A percentile compares a stretch with the other conserved stretches of the same genome.
Conservation (phyloP, 2,888 invertebrate species). For the Isoperla grammatica region DNA sequence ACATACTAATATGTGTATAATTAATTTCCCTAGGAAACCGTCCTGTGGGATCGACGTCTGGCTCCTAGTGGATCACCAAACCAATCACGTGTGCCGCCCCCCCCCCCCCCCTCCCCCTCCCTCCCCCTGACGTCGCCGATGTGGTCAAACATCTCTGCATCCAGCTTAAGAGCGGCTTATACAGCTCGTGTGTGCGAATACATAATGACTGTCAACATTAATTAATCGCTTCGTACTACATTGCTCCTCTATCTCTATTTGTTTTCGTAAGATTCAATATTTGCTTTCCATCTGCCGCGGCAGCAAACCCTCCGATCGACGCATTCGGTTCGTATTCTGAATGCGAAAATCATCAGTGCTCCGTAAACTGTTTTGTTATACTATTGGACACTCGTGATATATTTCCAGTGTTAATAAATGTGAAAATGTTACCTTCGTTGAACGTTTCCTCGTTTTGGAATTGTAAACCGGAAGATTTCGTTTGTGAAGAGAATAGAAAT, state of each 20-base stretch:
- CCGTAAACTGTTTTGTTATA: not conserved
- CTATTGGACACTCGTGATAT: not conserved
- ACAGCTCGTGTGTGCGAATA: not conserved
- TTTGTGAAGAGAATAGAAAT: not conserved
- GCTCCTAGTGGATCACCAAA: too few species aligned
- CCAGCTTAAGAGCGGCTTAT: not conserved
- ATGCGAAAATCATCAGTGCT: too few species aligned
- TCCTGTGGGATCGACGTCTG: too few species aligned
- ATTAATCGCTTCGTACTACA: constrained; percentile 1
- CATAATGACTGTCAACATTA: constrained; percentile 1
- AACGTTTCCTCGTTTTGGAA: constrained; percentile 10
- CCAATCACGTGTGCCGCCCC: too few species aligned
- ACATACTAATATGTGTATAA: too few species aligned
- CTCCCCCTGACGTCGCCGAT: not conserved
- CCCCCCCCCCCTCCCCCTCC: too few species aligned
- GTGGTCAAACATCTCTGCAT: constrained; percentile 1
- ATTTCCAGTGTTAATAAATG: not conserved
- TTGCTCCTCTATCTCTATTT: too few species aligned
- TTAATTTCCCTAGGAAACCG: too few species aligned
- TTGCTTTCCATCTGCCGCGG: not conserved
- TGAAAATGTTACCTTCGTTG: constrained; percentile 5
- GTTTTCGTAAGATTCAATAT: too few species aligned
- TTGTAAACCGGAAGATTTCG: constrained; percentile 2
- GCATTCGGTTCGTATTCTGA: too few species aligned
- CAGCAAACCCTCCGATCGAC: not conserved